Conservation (phyloP, 2,888 invertebrate genomes). For the Troides helena region DNA sequence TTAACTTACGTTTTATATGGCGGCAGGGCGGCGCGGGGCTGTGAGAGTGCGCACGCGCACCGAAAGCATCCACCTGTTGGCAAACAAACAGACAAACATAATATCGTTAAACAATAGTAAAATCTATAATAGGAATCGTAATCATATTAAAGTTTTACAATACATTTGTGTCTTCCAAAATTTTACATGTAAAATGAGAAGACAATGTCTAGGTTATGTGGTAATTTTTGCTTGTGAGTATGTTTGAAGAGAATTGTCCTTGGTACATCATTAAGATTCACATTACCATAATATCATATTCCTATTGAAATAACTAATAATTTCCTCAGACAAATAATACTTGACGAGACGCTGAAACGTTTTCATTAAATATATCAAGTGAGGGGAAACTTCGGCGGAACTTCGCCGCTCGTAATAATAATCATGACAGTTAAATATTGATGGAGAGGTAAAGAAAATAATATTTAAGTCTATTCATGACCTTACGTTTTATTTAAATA, state of each 20-base stretch:
- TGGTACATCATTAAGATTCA: not conserved
- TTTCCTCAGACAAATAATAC: slow-evolving; percentile 8
- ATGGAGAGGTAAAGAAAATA: slow-evolving; percentile 1
- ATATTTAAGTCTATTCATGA: slow-evolving; percentile 10
- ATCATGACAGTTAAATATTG: slow-evolving; percentile 2
- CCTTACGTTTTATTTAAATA: slow-evolving; percentile 5
- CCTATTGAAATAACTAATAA: not conserved
- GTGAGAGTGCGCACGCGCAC: slow-evolving; percentile 36
- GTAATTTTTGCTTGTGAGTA: no score
- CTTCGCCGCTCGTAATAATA: slow-evolving; percentile 5
- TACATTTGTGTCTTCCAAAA: no score
- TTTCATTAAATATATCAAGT: slow-evolving; percentile 9
- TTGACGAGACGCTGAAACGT: slow-evolving; percentile 5
- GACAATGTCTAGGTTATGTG: no score
- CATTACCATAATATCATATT: not conserved
- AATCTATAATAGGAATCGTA: not conserved
- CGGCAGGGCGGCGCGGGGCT: slow-evolving; percentile 62
- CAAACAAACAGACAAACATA: slow-evolving; percentile 30
- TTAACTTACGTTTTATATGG: slow-evolving; percentile 53
- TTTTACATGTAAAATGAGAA: no score
- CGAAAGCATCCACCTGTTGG: slow-evolving; percentile 56
- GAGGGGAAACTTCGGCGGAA: slow-evolving; percentile 5
- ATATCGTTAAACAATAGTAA: not conserved
- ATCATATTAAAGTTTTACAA: not conserved
- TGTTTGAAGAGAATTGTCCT: not conserved